These are phyloP conservation scores for Xestia ashworthii DNA, from an alignment of 2,888 invertebrate genomes.

Conservation along the genomic window DNA sequence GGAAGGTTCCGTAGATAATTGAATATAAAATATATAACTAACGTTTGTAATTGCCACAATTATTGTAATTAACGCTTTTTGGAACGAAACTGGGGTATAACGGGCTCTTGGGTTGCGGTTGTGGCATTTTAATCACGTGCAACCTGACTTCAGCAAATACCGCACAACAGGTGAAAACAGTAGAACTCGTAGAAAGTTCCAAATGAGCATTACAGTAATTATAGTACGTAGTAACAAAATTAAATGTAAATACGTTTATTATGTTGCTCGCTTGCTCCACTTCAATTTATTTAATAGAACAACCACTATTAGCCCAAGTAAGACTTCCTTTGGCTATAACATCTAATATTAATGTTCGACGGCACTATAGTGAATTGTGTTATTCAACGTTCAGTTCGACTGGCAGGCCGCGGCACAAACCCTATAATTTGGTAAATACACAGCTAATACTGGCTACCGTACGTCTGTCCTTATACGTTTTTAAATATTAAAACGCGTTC, in stretches of 20 bases:
- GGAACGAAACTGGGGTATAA: slow-evolving; percentile 34
- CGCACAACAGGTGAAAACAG: slow-evolving; percentile 9
- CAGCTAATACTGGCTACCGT: slow-evolving; percentile 55
- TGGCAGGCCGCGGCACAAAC: slow-evolving; percentile 23
- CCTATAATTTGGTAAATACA: slow-evolving; percentile 64
- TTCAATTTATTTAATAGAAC: slow-evolving; percentile 45
- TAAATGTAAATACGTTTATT: slow-evolving; percentile 24
- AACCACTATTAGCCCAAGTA: slow-evolving; percentile 36
- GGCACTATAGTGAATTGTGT: slow-evolving; percentile 50
- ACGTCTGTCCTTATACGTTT: slow-evolving; percentile 72
- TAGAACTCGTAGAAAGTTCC: slow-evolving; percentile 24
- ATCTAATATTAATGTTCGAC: slow-evolving; percentile 38
- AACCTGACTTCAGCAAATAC: slow-evolving; percentile 2
- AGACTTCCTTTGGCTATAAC: slow-evolving; percentile 1
- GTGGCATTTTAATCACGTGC: slow-evolving; percentile 5
- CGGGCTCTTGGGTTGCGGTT: neutral
- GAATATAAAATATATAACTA: slow-evolving; percentile 67
- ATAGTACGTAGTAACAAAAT: slow-evolving; percentile 18
- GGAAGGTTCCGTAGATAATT: slow-evolving; percentile 72
- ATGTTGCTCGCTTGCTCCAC: slow-evolving; percentile 13
- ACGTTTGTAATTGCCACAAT: slow-evolving; percentile 59
- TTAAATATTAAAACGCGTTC: slow-evolving; percentile 84
- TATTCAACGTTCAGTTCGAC: slow-evolving; percentile 44
- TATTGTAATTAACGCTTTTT: slow-evolving; percentile 56
- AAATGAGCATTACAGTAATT: slow-evolving; percentile 10